A percentile compares a stretch with the other conserved stretches of the same genome.
These are phyloP conservation scores for Coptotermes formosanus DNA, from an alignment of 1,140 invertebrate genomes.

Conservation along the genomic window DNA sequence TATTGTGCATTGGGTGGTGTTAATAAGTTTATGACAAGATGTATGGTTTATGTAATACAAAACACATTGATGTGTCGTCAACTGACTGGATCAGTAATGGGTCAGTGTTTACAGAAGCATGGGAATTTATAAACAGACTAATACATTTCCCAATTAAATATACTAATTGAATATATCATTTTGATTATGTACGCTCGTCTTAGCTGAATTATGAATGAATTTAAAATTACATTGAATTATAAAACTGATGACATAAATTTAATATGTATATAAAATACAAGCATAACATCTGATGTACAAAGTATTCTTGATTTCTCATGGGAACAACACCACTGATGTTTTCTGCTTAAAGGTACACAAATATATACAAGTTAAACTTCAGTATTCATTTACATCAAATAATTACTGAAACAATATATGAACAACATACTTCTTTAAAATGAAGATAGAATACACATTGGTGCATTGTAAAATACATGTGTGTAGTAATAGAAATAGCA, in stretches of 20 bases:
- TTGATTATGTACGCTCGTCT: slow-evolving; percentile 5
- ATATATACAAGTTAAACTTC: background rate
- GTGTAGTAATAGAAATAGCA: background rate
- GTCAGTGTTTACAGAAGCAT: background rate
- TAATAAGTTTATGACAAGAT: no score
- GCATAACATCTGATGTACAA: background rate
- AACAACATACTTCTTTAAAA: background rate
- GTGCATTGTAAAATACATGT: background rate
- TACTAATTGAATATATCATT: background rate
- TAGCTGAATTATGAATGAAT: slow-evolving; percentile 6
- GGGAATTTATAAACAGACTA: background rate
- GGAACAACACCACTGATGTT: background rate
- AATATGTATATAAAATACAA: slow-evolving; percentile 14
- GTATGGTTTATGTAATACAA: no score
- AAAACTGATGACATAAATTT: slow-evolving; percentile 14
- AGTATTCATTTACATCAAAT: background rate
- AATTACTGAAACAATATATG: background rate
- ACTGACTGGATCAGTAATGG: background rate
- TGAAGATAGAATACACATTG: background rate
- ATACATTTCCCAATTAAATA: slow-evolving; percentile 1
- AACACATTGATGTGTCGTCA: no score
- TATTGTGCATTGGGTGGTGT: no score
- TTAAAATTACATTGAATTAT: background rate
- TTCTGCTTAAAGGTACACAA: background rate
- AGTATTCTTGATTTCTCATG: background rate